Conservation (phyloP, 2,113 vertebrate genomes). For the Machaerirhynchus nigripectus region DNA sequence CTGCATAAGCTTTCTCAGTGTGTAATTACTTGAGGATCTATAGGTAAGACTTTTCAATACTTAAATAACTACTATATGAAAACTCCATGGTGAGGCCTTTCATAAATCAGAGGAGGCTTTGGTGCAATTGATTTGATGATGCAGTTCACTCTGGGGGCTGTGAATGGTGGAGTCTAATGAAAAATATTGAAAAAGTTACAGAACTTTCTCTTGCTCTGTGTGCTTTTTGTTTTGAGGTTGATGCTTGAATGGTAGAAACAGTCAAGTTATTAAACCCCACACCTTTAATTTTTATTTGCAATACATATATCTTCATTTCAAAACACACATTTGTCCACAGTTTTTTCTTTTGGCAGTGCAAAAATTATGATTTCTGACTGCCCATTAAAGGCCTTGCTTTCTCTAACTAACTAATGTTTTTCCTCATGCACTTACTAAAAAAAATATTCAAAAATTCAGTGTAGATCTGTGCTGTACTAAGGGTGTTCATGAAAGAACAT, state of each 20-base stretch:
- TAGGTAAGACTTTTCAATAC: constrained; percentile 68
- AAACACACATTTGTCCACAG: neutral
- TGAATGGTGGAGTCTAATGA: constrained; percentile 57
- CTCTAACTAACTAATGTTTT: neutral
- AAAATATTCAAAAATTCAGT: neutral
- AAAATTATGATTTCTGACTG: neutral
- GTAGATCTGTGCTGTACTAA: neutral
- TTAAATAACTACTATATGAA: constrained; percentile 70
- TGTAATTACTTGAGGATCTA: constrained; percentile 71
- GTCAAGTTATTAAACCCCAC: neutral
- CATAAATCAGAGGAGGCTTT: constrained; percentile 63
- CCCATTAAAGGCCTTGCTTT: neutral
- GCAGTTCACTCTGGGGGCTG: constrained; percentile 59
- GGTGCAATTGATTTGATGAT: constrained; percentile 70
- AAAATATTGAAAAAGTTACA: constrained; percentile 67
- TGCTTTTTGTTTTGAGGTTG: constrained; percentile 33
- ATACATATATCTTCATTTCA: neutral
- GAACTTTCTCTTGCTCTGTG: constrained; percentile 28
- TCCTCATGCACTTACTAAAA: neutral
- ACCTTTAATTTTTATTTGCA: neutral
- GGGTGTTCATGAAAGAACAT: neutral
- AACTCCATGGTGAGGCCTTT: constrained; percentile 62
- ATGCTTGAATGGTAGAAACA: neutral
- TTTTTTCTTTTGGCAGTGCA: neutral
- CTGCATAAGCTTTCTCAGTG: constrained; percentile 59